Evolutionary conservation across 2,797 vertebrate species (phyloP).

Genomic region (Danionella dracula): DNA sequence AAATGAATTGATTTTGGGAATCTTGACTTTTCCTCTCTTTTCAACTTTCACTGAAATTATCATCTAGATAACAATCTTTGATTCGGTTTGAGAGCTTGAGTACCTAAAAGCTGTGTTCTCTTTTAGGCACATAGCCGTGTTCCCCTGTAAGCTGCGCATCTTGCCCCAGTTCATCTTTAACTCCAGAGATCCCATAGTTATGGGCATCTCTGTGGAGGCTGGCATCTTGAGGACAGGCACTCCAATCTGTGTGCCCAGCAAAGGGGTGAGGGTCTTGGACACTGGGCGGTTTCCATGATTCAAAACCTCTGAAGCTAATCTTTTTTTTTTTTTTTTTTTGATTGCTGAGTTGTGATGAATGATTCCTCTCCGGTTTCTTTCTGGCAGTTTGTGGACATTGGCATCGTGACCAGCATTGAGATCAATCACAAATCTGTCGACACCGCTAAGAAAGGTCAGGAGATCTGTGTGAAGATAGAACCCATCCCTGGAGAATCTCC

Average conservation of each 20-base stretch:
- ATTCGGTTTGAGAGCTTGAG: neutral
- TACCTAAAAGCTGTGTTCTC: neutral
- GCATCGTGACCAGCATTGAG: slow-evolving; percentile 94
- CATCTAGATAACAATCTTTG: too few relatives aligned
- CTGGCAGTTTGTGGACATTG: slow-evolving; percentile 91
- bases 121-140: slow-evolving; percentile 87
- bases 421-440: slow-evolving; percentile 93
- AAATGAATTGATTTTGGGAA: too few relatives aligned
- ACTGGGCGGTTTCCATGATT: too few relatives aligned
- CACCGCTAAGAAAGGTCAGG: slow-evolving; percentile 91
- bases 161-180: slow-evolving; percentile 99
- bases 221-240: slow-evolving; percentile 89
- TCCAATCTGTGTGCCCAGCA: slow-evolving; percentile 90
- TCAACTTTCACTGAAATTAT: too few relatives aligned
- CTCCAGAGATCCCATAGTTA: slow-evolving; percentile 95
- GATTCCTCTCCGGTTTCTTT: neutral
- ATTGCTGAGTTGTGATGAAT: neutral
- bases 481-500: slow-evolving; percentile 94
- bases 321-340: too few relatives aligned
- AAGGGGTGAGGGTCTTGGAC: slow-evolving; percentile 75
- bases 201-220: slow-evolving; percentile 86
- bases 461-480: slow-evolving; percentile 96
- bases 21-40: too few relatives aligned
- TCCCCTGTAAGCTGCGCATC: slow-evolving; percentile 89
- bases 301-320: too few relatives aligned